Evolutionary conservation across 2,113 vertebrate genomes (phyloP).

Genomic region (Leptosomus discolor): DNA sequence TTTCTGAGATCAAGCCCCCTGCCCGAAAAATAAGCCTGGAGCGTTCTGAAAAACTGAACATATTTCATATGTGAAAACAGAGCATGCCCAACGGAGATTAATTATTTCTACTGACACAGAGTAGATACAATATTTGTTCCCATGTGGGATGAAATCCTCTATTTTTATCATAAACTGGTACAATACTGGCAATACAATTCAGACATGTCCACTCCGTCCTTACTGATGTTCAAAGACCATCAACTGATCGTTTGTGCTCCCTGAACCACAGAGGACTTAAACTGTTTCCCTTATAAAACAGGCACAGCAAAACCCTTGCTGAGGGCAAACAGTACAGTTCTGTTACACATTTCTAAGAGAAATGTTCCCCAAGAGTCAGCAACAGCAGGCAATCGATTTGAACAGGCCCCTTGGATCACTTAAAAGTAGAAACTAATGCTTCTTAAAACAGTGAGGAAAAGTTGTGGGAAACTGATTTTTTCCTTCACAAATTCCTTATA

Average conservation of each 20-base stretch:
- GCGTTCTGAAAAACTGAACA: slow-evolving; percentile 77
- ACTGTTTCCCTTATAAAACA: neutral
- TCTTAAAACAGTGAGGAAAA: neutral
- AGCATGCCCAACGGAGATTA: neutral
- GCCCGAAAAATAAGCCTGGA: slow-evolving; percentile 74
- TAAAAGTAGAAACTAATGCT: neutral
- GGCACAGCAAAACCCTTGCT: neutral
- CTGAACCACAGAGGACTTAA: neutral
- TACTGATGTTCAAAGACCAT: neutral
- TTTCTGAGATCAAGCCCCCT: slow-evolving; percentile 69
- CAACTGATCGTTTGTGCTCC: neutral
- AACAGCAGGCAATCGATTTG: neutral
- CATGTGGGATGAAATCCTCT: neutral
- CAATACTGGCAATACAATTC: neutral
- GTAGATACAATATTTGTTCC: neutral
- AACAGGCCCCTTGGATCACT: neutral
- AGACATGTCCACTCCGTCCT: neutral
- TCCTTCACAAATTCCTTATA: neutral
- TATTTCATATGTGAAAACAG: neutral
- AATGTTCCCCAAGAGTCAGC: neutral
- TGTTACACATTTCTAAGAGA: neutral
- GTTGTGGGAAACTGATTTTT: fast-evolving
- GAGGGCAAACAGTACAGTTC: neutral
- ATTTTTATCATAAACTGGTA: neutral
- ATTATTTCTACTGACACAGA: neutral